Evolutionary conservation across 2,888 invertebrate genomes (phyloP), one percentile per base, ranked within the genome.

Genomic region (Parnassius orleans): DNA sequence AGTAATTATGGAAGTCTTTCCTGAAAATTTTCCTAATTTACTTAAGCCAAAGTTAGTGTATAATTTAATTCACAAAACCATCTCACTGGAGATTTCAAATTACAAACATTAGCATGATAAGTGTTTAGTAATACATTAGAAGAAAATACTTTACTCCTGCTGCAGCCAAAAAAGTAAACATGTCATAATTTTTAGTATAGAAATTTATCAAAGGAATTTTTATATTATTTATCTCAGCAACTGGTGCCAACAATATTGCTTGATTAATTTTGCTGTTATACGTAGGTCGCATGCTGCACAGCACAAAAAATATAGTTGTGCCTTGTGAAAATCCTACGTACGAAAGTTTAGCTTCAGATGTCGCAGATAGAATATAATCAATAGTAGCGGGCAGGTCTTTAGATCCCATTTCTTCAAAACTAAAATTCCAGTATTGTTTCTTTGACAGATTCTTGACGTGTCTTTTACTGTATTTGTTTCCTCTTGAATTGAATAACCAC

Each of bases 261-360:
- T 83, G 80, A 61, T 81, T 75, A 58, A 90, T 83, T 73, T 86
- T 87, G 9, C 72, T 69, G 66, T 89, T 89, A 69, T 85, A 90
- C 64, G 84, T 84, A 3, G 86, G 86, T 57, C 67, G 76, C 69
- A 76, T 66, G 64, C 86, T 87, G 68, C 86, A 83, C 83, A 90
- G 78, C 0, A 87, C 81, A 46, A 88, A 75, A 68, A 90, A 88
- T 53, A 81, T 75, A 2, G 87, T 87, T 1, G 86, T 85, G 61
- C 90, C 89, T 77, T 89, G 88, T 33, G 90, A 90, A 74, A 84
- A 90, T 64, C 87, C 90, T 52, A 90, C 72, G 65, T 88, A 90
- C n/a, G 80, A 80, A 47, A 90, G 65, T 70, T 81, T 79, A 46
- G 68, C 56, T 44, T 70, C 70, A 12, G 69, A 70, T 44, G 84